Evolutionary conservation across 1,140 invertebrate genomes (phyloP), one percentile per base, ranked within the genome.

Genomic region (Danaus melanippus): DNA sequence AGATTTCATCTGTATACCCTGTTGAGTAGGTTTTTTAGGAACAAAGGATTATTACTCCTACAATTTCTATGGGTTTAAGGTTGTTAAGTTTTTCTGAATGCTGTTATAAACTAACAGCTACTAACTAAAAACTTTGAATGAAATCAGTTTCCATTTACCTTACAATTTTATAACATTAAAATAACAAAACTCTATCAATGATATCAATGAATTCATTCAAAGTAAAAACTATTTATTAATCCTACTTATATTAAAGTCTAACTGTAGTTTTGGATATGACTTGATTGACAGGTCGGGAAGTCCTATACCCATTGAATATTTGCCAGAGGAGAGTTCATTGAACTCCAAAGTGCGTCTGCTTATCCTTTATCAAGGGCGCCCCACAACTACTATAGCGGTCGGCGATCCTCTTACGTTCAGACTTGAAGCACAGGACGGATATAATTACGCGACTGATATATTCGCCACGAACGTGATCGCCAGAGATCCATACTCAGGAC

Each of bases 401-500:
- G 96, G 96, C 9, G 96, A 97, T 88, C 95, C 95, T 0, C 79
- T 97, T 0, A 97, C 95, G 1, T 97, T 97, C 87, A 90, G 94
- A 53, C 78, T 97, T 32, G 95, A 97, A 89, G 93, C 95, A 0
- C 93, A 96, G 81, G 94, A 95, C 74, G 95, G 95, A 63, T 95
- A 95, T 69, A 96, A 95, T 79, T 95, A 96, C 62, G 90, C 91
- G 0, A 93, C 93, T 0, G 96, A 97, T 68, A 97, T 97, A 54
- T 97, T 97, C 74, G 96, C 96, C 2, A 97, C 94, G 0, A 96
- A 97, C 79, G 95, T 97, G 0, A 93, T 97, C n/a, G 96, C 95
- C 1, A 90, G 95, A 74, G 95, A 97, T 90, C 95, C 96, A 0
- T 97, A 97, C 74, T 94, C 95, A 0, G 95, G 95, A 46, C 87